Conservation (phyloP, 2,113 vertebrate species). For the Trachemys scripta region DNA sequence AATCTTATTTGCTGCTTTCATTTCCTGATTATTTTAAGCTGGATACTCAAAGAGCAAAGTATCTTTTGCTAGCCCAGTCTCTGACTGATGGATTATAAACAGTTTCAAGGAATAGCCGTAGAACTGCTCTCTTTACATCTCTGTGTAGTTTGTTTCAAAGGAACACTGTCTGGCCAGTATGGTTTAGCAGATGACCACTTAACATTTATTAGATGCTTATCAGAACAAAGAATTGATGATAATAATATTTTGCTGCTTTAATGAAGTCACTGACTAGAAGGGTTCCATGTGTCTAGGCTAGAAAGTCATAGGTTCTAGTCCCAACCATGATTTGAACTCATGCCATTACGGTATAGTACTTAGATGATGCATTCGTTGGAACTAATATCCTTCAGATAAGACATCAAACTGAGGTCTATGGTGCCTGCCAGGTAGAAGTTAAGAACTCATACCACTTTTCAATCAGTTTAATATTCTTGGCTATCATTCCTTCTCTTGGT, state of each 20-base stretch:
- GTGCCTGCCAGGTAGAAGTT: background rate
- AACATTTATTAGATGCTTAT: background rate
- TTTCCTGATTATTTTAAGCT: constrained; percentile 20
- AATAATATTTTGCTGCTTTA: background rate
- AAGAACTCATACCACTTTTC: background rate
- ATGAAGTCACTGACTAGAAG: background rate
- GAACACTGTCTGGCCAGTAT: background rate
- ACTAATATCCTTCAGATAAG: background rate
- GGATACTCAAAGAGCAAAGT: background rate
- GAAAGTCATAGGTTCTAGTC: background rate
- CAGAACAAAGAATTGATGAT: background rate
- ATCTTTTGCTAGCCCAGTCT: background rate
- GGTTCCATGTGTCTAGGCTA: background rate
- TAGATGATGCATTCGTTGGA: background rate
- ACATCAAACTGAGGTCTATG: background rate
- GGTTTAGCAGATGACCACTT: constrained; percentile 37
- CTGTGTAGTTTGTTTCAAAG: background rate
- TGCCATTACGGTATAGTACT: background rate
- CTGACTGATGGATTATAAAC: background rate
- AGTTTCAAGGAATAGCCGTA: background rate
- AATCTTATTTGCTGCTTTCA: background rate
- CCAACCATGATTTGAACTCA: background rate
- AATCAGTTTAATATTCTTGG: background rate
- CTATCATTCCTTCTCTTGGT: background rate
- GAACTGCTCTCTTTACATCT: background rate